Conservation (phyloP, 2,113 vertebrate genomes). For the Elaphurus davidianus region DNA sequence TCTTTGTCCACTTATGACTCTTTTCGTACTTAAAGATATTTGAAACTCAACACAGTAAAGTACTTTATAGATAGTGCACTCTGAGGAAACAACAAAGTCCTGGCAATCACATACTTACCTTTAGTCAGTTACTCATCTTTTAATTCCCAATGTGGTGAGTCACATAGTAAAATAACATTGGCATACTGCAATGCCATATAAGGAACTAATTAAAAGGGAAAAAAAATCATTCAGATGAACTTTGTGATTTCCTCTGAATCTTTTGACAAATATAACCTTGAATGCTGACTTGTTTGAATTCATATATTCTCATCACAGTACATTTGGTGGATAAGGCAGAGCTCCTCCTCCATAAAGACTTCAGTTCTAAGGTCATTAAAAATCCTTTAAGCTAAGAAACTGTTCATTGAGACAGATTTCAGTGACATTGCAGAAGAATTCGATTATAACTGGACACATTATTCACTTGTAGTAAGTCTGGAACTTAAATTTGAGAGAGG, state of each 20-base stretch:
- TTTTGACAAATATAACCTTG: conserved; percentile 42
- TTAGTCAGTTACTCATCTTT: conserved; percentile 23
- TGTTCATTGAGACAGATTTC: conserved; percentile 43
- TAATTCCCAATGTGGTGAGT: conserved; percentile 36
- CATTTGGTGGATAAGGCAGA: conserved; percentile 14
- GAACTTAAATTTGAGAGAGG: not conserved
- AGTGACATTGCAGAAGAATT: conserved; percentile 41
- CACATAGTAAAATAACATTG: conserved; percentile 48
- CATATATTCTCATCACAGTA: conserved; percentile 52
- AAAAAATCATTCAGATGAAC: conserved; percentile 24
- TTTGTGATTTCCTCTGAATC: conserved; percentile 51
- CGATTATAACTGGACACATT: conserved; percentile 35
- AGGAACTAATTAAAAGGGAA: conserved; percentile 51
- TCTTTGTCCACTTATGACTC: not conserved
- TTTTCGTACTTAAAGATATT: conserved; percentile 20
- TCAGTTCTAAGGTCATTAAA: conserved; percentile 47
- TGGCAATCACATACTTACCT: conserved; percentile 15
- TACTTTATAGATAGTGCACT: not conserved
- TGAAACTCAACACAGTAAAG: conserved; percentile 24
- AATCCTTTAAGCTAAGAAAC: conserved; percentile 33
- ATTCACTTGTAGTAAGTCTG: conserved; percentile 49
- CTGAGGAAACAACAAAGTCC: not conserved
- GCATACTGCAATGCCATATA: not conserved
- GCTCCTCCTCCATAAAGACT: conserved; percentile 55
- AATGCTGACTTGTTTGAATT: conserved; percentile 44